phyloP scores from a whole-genome alignment of 2,113 vertebrate genomes.

The Ornithorhynchus anatinus region DNA sequence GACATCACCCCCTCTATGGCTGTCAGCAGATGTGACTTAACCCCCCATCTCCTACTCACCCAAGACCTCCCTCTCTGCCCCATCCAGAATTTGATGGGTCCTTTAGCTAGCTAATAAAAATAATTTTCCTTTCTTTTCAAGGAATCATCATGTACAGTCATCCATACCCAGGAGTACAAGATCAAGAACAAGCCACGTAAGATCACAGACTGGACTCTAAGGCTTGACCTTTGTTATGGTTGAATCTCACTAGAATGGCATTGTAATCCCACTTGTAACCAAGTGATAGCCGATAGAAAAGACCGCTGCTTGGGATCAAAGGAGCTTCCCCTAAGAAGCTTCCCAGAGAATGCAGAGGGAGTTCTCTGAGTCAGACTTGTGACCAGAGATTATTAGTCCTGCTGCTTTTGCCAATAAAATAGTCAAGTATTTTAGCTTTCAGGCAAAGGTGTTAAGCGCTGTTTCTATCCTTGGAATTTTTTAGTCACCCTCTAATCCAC shows the following conservation, averaged over 20 bases:
- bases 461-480: background rate
- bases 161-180: conserved; percentile 87
- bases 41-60: background rate
- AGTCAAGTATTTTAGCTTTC: conserved; percentile 2
- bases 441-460: background rate
- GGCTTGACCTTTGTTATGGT: background rate
- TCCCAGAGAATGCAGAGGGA: background rate
- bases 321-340: no score
- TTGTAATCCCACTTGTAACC: conserved; percentile 21
- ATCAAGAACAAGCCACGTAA: conserved; percentile 92
- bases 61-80: background rate
- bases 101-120: conserved; percentile 11
- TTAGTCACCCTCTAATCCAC: background rate
- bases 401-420: conserved; percentile 16
- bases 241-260: background rate
- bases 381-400: background rate
- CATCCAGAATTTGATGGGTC: background rate
- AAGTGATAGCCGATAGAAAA: conserved; percentile 14
- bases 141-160: conserved; percentile 91
- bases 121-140: conserved; percentile 61
- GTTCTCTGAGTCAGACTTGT: conserved; percentile 7
- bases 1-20: background rate
- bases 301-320: conserved; percentile 15
- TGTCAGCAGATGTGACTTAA: background rate
- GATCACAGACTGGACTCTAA: conserved; percentile 34